phyloP scores from a whole-genome alignment of 1,140 invertebrate genomes.

The Drosophila pruinosa region DNA sequence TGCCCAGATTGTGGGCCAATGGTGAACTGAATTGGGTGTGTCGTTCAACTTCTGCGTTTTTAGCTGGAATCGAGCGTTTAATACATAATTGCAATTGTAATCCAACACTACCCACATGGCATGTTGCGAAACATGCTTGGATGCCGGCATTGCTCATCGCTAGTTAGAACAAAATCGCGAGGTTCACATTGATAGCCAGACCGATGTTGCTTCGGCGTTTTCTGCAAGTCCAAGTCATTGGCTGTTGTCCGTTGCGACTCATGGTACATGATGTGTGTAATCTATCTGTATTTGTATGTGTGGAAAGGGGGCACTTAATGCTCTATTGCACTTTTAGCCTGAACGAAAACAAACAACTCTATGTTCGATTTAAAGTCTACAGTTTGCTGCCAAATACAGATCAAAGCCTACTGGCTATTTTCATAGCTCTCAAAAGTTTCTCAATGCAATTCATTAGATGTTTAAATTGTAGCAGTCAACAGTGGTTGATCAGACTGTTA shows the following conservation, averaged over 20 bases:
- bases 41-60: slow-evolving; percentile 33
- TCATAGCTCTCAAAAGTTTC: too few species aligned
- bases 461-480: too few species aligned
- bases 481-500: too few species aligned
- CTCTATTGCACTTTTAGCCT: slow-evolving; percentile 6
- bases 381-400: too few species aligned
- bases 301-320: not conserved
- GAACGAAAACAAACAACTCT: slow-evolving; percentile 7
- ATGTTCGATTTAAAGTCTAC: too few species aligned
- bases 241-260: not conserved
- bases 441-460: too few species aligned
- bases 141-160: slow-evolving; percentile 50
- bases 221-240: slow-evolving; percentile 28
- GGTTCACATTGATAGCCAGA: slow-evolving; percentile 48
- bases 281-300: not conserved
- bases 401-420: not conserved
- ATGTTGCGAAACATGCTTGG: slow-evolving; percentile 40
- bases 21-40: not conserved
- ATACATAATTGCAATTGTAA: too few species aligned
- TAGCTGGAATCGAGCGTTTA: too few species aligned
- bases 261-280: not conserved
- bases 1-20: slow-evolving; percentile 17
- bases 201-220: slow-evolving; percentile 45
- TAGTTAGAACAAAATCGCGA: slow-evolving; percentile 39
- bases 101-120: slow-evolving; percentile 32